These are phyloP conservation scores for Papilio dardanus DNA, from an alignment of 1,140 invertebrate species.

Conservation along the genomic window DNA sequence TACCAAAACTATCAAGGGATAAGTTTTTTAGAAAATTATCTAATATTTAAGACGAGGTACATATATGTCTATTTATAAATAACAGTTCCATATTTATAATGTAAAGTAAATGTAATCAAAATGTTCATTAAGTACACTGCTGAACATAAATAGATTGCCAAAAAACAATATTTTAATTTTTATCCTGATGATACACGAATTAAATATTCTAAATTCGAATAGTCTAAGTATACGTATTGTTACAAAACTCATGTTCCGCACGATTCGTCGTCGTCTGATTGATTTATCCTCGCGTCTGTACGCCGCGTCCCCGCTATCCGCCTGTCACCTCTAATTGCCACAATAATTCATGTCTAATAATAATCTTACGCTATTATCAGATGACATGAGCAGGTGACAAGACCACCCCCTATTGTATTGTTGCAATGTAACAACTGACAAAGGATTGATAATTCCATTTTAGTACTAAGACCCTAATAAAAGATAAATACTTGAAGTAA, in stretches of 20 bases:
- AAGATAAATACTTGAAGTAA: too few species aligned
- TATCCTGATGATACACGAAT: neutral
- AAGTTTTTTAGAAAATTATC: too few species aligned
- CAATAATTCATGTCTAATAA: slow-evolving; percentile 76
- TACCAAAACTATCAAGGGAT: too few species aligned
- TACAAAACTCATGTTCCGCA: slow-evolving; percentile 19
- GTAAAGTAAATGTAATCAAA: neutral
- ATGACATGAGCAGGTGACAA: slow-evolving; percentile 49
- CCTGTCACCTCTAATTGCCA: slow-evolving; percentile 68
- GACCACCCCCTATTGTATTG: slow-evolving; percentile 23
- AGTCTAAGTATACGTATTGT: neutral
- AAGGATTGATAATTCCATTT: neutral
- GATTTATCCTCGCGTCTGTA: slow-evolving; percentile 58
- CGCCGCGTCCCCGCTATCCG: slow-evolving; percentile 53
- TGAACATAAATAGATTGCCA: neutral
- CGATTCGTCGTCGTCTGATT: slow-evolving; percentile 53
- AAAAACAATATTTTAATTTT: too few species aligned
- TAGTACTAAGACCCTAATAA: neutral
- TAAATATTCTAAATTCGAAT: neutral
- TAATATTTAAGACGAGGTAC: too few species aligned
- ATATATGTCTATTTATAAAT: too few species aligned
- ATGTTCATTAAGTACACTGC: neutral
- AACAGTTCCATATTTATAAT: too few species aligned
- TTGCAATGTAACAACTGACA: slow-evolving; percentile 21
- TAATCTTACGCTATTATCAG: slow-evolving; percentile 71